Evolutionary conservation across 1,140 invertebrate genomes (phyloP).

Genomic region (Lepidurus apus): DNA sequence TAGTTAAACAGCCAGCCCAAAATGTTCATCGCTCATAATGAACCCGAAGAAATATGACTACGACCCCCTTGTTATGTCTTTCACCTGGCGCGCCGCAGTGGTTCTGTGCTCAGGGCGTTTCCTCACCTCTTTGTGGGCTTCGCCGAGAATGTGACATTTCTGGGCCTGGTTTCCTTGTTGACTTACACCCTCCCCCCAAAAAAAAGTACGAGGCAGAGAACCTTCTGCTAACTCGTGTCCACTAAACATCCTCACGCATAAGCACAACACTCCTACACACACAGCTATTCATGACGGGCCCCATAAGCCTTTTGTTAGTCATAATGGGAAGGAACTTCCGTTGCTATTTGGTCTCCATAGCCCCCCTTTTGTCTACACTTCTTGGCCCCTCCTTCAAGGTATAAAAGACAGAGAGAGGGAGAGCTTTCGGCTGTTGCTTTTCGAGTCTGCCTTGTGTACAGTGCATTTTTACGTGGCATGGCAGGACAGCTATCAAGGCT

Average conservation of each 20-base stretch:
- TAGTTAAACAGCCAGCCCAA: neutral
- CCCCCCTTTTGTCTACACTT: constrained; percentile 12
- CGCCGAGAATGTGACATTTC: neutral
- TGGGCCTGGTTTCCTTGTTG: neutral
- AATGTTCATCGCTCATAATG: neutral
- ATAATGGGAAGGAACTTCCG: constrained; percentile 9
- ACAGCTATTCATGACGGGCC: neutral
- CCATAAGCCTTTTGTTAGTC: neutral
- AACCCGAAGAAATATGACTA: neutral
- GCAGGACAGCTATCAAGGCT: neutral
- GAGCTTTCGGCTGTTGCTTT: no score
- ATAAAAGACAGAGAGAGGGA: no score
- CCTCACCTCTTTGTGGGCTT: neutral
- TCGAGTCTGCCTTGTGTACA: neutral
- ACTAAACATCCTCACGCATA: neutral
- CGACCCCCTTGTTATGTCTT: neutral
- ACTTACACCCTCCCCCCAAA: neutral
- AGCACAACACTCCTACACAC: neutral
- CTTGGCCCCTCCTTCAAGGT: neutral
- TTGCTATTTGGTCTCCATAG: neutral
- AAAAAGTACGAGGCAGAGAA: neutral
- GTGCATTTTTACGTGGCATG: neutral
- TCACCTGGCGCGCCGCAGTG: neutral
- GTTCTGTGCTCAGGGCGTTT: neutral
- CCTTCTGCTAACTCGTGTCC: neutral